Conservation (phyloP, 2,113 vertebrate genomes). For the Cnemophilus loriae region DNA sequence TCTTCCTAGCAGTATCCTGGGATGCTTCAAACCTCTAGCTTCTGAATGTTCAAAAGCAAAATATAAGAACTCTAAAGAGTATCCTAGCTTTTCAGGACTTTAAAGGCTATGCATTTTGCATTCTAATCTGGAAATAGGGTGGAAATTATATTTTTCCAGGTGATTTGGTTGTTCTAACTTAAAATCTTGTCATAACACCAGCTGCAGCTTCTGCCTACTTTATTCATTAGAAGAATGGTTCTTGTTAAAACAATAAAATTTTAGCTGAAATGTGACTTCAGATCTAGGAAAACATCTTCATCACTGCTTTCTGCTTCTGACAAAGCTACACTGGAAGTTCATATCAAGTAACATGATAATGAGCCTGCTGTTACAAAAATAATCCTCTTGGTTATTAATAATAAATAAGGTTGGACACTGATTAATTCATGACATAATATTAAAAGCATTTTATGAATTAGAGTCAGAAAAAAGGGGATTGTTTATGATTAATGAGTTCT, state of each 20-base stretch:
- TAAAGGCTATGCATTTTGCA: background rate
- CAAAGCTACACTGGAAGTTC: background rate
- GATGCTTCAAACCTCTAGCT: background rate
- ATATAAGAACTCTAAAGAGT: background rate
- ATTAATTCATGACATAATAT: constrained; percentile 19
- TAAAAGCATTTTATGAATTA: constrained; percentile 32
- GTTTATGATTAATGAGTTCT: background rate
- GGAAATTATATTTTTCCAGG: background rate
- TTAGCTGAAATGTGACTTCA: background rate
- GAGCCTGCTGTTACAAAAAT: background rate
- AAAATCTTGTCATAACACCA: background rate
- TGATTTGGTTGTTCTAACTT: background rate
- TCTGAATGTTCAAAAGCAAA: background rate
- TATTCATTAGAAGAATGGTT: background rate
- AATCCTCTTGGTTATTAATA: background rate
- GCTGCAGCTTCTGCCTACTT: background rate
- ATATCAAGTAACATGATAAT: background rate
- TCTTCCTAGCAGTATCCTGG: background rate
- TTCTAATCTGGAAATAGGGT: background rate
- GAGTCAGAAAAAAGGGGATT: background rate
- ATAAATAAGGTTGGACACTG: background rate
- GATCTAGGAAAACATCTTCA: background rate
- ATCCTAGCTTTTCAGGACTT: background rate
- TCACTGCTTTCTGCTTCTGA: background rate
- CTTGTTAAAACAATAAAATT: background rate